Evolutionary conservation across 2,797 vertebrate genomes (phyloP).

Genomic region (Siniperca undulata): DNA sequence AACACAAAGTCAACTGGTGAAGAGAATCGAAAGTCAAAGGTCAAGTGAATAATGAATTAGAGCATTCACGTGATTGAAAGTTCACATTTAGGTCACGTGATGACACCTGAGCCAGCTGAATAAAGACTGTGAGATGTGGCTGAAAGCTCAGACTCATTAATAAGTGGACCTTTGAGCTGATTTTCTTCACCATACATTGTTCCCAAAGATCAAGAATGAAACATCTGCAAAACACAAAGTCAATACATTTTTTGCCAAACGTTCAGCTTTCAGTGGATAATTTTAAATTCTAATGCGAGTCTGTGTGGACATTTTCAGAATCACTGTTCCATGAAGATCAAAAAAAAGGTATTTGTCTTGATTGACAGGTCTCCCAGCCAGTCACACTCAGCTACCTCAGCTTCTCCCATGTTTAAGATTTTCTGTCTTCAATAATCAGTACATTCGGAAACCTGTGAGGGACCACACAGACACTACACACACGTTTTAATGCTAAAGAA

Average conservation of each 20-base stretch:
- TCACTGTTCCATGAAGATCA: neutral
- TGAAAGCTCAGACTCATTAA: slow-evolving; percentile 26
- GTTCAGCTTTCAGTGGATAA: slow-evolving; percentile 37
- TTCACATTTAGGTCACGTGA: slow-evolving; percentile 6
- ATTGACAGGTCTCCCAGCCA: slow-evolving; percentile 8
- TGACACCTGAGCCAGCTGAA: neutral
- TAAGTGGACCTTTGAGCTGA: slow-evolving; percentile 19
- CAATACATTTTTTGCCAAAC: neutral
- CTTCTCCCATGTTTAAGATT: neutral
- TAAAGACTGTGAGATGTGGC: neutral
- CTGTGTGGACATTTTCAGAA: slow-evolving; percentile 21
- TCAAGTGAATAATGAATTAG: slow-evolving; percentile 14
- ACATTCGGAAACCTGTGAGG: neutral
- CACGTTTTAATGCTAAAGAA: slow-evolving; percentile 1
- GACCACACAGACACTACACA: slow-evolving; percentile 11
- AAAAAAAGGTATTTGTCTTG: slow-evolving; percentile 6
- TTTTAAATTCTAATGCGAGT: slow-evolving; percentile 4
- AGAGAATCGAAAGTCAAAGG: slow-evolving; percentile 20
- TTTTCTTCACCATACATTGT: slow-evolving; percentile 21
- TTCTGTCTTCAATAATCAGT: neutral
- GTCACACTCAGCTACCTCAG: slow-evolving; percentile 21
- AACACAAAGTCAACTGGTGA: slow-evolving; percentile 27
- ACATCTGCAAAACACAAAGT: slow-evolving; percentile 1
- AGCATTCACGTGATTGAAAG: neutral
- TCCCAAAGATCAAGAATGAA: slow-evolving; percentile 31